Conservation (phyloP, 2,888 invertebrate genomes). For the Amphiduros pacificus region DNA sequence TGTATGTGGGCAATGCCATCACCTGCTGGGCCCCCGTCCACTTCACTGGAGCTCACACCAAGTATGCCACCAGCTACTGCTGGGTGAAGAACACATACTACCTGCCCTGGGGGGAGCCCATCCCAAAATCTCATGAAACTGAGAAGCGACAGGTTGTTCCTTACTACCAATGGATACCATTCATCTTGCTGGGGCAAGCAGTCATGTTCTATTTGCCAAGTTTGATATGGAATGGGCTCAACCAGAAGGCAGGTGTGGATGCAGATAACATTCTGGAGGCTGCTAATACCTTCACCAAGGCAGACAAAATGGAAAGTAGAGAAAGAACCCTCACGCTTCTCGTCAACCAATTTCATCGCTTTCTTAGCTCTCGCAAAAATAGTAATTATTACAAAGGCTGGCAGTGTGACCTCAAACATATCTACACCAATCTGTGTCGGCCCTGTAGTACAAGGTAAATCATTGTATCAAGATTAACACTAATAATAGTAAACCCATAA, state of each 20-base stretch:
- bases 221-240: slow-evolving; percentile 14
- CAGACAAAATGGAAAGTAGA: slow-evolving; percentile 3
- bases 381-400: slow-evolving; percentile 4
- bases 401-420: slow-evolving; percentile 15
- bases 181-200: slow-evolving; percentile 49
- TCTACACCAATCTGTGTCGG: slow-evolving; percentile 13
- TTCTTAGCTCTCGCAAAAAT: slow-evolving; percentile 3
- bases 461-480: too few relatives aligned
- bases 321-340: slow-evolving; percentile 17
- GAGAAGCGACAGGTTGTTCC: slow-evolving; percentile 31
- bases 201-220: slow-evolving; percentile 50
- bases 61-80: slow-evolving; percentile 17
- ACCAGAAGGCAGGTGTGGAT: slow-evolving; percentile 46
- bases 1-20: slow-evolving; percentile 21
- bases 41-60: slow-evolving; percentile 20
- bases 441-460: slow-evolving; percentile 18
- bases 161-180: slow-evolving; percentile 39
- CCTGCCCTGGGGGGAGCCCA: slow-evolving; percentile 4
- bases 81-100: slow-evolving; percentile 25
- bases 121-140: slow-evolving; percentile 4
- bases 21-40: slow-evolving; percentile 25
- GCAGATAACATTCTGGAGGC: slow-evolving; percentile 31
- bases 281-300: slow-evolving; percentile 11
- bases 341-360: slow-evolving; percentile 17
- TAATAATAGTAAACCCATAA: too few relatives aligned